Base-by-base conservation (phyloP, 2,797 vertebrate genomes). In the Halcyon badia region DNA sequence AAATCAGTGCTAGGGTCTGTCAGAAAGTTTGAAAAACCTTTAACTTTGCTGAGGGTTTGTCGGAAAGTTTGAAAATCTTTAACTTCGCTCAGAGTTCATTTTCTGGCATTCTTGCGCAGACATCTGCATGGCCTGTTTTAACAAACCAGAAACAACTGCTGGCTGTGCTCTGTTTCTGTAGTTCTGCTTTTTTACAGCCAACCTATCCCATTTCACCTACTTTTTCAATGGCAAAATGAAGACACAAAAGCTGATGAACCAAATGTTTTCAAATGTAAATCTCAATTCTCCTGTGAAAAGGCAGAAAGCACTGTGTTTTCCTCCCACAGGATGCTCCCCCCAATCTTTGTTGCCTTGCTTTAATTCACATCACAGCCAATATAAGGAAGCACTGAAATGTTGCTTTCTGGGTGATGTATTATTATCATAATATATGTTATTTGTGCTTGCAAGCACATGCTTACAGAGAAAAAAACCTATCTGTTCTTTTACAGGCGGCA, bases 251-350 rank as follows among this genome's bases (percentile, higher is more conserved):
- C 56, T 83, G 92, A 96, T 83, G 71, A 95, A 90, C 81, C 0
- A 4, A 73, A 72, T 5, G 71, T 94, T 96, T 96, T 97, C 92
- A 96, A 89, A 94, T 87, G 94, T 85, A 87, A 96, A 95, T 94
- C 72, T 56, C 15, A 4, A 8, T 41, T 90, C 83, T 73, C 64
- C 56, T 8, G 16, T 84, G 93, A 93, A 95, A 93, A 84, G 72
- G 46, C 49, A 80, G 65, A 96, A 81, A 71, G 31, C n/a, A 56
- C 61, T 33, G 33, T 71, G 21, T 89, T 89, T 81, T 83, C 31
- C 37, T 86, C 79, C 60, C 65, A 94, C 73, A 84, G 77, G 73
- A 94, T 87, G 94, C 52, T 88, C 18, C 31, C 76, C 58, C 25
- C n/a, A n/a, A 0, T 57, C 51, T 77, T 49, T 37, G 24, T 16